Evolutionary conservation across 2,113 vertebrate species (phyloP).

Genomic region (Balaeniceps rex): DNA sequence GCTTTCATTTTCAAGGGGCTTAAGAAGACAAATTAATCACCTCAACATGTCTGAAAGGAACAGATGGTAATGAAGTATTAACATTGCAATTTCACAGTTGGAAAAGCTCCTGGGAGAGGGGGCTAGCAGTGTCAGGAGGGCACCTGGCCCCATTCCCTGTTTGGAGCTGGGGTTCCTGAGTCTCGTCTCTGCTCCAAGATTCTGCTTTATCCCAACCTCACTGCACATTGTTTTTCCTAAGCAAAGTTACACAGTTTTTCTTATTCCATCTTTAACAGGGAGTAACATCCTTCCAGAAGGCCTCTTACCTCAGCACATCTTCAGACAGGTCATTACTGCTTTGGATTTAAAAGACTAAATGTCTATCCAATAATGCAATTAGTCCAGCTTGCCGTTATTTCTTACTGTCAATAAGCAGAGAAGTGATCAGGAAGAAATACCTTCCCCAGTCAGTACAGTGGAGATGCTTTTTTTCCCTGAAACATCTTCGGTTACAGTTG

Average conservation of each 20-base stretch:
- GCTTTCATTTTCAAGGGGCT: slow-evolving; percentile 57
- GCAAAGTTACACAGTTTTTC: not conserved
- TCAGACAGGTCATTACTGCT: slow-evolving; percentile 8
- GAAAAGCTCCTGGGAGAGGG: not conserved
- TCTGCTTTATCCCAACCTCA: not conserved
- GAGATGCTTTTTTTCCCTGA: not conserved
- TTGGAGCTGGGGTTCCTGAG: not conserved
- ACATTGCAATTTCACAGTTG: slow-evolving; percentile 10
- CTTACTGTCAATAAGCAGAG: not conserved
- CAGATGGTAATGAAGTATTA: slow-evolving; percentile 51
- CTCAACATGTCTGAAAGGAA: slow-evolving; percentile 40
- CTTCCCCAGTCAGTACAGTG: rapidly evolving
- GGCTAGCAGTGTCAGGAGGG: not conserved
- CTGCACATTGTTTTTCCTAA: not conserved
- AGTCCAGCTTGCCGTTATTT: slow-evolving; percentile 13
- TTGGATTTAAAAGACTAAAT: slow-evolving; percentile 53
- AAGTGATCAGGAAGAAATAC: not conserved
- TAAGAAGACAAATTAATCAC: slow-evolving; percentile 50
- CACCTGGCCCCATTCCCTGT: not conserved
- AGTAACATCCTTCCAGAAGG: not conserved
- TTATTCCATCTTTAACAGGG: not conserved
- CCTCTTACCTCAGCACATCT: not conserved
- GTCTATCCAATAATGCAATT: slow-evolving; percentile 52
- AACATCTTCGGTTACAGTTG: not conserved
- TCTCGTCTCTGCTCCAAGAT: not conserved